Evolutionary conservation across 2,797 vertebrate genomes (phyloP), one percentile per base, ranked within the genome.

Genomic region (Cryptoblepharus egeriae): DNA sequence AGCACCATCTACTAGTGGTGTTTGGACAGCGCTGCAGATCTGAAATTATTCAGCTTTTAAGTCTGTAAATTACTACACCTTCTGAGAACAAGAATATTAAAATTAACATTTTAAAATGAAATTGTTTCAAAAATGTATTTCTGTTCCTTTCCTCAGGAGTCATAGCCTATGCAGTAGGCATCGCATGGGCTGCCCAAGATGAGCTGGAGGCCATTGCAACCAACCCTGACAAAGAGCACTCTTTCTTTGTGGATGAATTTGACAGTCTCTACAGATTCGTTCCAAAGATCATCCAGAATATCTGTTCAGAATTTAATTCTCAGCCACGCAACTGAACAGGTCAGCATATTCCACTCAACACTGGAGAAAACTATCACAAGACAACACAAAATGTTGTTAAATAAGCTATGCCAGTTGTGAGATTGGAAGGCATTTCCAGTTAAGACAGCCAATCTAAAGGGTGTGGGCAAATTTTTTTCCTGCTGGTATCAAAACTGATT

Each of bases 191-290:
- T 1, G 98, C 98, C 22, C 97, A 97, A 90, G 99, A 99, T 0
- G 99, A 99, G 92, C 95, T 99, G 89, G 98, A 99, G 91, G 95
- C 97, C 93, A 99, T 99, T 1, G 98, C 99, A 89, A 98, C 97
- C 0, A 97, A 99, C 88, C 98, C 99, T 0, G 96, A 97, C 93
- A 97, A 95, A 82, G 98, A 99, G 24, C 99, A 99, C 91, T 97
- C 98, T 83, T 99, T 99, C 96, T 99, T 99, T 0, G 98, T 99
- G 88, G 98, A 99, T 7, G 99, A 99, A 91, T 99, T 99, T 73
- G 98, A 99, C 94, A 96, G 96, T 93, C 97, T 99, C 75, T 97
- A 99, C 94, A 96, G 94, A 85, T 96, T 95, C 3, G 98, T 99
- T 32, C 92, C 98, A 73, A 97, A 95, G 91, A 97, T 99, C 90